Conservation (phyloP, 2,797 vertebrate genomes). For the Heteromormyrus szaboi region DNA sequence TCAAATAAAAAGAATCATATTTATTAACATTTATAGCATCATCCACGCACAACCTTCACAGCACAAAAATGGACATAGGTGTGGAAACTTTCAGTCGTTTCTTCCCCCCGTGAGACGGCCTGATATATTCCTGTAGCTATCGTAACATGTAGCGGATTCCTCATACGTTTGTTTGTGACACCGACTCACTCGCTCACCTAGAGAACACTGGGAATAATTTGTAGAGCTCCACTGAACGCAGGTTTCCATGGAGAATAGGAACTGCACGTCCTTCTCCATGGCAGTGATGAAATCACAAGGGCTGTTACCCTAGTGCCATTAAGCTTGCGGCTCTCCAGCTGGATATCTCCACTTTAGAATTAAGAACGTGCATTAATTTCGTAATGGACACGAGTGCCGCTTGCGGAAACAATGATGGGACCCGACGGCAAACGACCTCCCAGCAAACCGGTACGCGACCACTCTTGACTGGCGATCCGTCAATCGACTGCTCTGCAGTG, state of each 20-base stretch:
- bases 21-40: not conserved
- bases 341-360: not conserved
- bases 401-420: not conserved
- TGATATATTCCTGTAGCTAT: not conserved
- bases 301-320: not conserved
- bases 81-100: not conserved
- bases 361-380: not conserved
- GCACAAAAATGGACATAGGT: not conserved
- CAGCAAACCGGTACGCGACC: not conserved
- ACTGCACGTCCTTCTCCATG: not conserved
- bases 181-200: not conserved
- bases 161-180: not conserved
- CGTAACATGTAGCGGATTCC: not conserved
- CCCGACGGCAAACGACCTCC: not conserved
- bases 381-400: not conserved
- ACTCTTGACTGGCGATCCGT: not conserved
- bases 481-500: not conserved
- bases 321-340: not conserved
- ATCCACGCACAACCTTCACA: not conserved
- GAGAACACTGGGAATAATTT: not conserved
- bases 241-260: conserved; percentile 1
- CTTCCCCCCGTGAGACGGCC: not conserved
- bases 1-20: not conserved
- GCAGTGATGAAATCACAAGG: not conserved
- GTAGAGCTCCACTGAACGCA: not conserved